Evolutionary conservation across 2,888 invertebrate species (phyloP), one percentile per base, ranked within the genome.

Genomic region (Cheilosia soror): DNA sequence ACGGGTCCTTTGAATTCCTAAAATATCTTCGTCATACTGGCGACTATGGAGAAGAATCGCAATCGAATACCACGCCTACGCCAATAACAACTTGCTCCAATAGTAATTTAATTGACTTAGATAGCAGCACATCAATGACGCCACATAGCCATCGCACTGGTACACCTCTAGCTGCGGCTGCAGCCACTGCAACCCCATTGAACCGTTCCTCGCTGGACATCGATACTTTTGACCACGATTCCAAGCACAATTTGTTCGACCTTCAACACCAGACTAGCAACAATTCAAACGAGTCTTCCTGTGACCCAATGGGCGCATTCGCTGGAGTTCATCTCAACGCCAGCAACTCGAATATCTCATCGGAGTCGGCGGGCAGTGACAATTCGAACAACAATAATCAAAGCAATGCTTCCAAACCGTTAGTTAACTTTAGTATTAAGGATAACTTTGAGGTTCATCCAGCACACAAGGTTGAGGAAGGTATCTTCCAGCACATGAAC

Each of bases 401-500:
- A 88, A 89, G 89, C 33, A 88, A 88, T 37, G 89, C 91, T 20
- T 90, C 92, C 47, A 92, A 92, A 72, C 89, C 92, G 9, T 87
- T 92, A 65, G 90, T 89, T 53, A 90, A 89, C 73, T 92, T 92
- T 87, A 89, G 89, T 87, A 91, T 92, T 87, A 92, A 90, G 85
- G 92, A 92, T 77, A 92, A 91, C 81, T 92, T 92, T 62, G 92
- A 92, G 51, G 92, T 91, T 63, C 92, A 92, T 89, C 90, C 91
- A 27, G 90, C 92, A 71, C 92, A 92, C 87, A 92, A 92, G 78
- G 92, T 92, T 69, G 92, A 92, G 88, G 92, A 92, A 88, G 92
- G 92, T 69, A 92, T 92, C 77, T 92, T 92, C 20, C 92, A 92
- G 88, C 92, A 92, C 80, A 92, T 92, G 92, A 92, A 92, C 80